Conservation (phyloP, 2,888 invertebrate species). For the Dryococelus australis region DNA sequence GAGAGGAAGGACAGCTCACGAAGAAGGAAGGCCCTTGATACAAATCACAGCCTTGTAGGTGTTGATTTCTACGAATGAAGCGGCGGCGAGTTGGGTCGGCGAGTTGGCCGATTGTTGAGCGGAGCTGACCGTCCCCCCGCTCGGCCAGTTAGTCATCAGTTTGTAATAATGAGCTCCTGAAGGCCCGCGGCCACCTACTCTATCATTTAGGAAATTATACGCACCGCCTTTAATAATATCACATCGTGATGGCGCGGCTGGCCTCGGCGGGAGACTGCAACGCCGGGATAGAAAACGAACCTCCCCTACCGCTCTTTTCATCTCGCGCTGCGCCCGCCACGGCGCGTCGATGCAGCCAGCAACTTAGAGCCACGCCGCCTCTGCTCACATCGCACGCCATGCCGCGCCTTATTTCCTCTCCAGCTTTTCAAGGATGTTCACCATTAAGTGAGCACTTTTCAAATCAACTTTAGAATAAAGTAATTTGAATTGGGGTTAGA, state of each 20-base stretch:
- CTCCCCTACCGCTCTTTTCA: not conserved
- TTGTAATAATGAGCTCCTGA: conserved; percentile 40
- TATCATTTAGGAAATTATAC: conserved; percentile 44
- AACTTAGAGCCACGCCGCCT: not conserved
- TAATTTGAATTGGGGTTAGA: too few species aligned
- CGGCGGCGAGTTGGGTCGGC: not conserved
- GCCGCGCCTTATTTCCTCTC: not conserved
- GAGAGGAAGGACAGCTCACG: not conserved
- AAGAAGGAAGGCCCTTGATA: not conserved
- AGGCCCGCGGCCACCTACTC: conserved; percentile 39
- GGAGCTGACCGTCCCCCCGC: not conserved
- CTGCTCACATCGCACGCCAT: not conserved
- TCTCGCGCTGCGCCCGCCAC: not conserved
- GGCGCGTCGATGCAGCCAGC: not conserved
- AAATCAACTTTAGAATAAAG: too few species aligned
- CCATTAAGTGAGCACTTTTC: too few species aligned
- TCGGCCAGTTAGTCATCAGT: conserved; percentile 39
- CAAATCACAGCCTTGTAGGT: conserved; percentile 16
- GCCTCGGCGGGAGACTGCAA: conserved; percentile 16
- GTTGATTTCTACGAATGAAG: conserved; percentile 1
- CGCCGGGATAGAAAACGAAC: not conserved
- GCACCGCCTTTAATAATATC: conserved; percentile 43
- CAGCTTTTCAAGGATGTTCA: too few species aligned
- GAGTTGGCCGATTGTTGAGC: conserved; percentile 1
- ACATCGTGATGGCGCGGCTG: conserved; percentile 34